phyloP scores from a whole-genome alignment of 1,140 invertebrate species.

The Thaumatotibia leucotreta region DNA sequence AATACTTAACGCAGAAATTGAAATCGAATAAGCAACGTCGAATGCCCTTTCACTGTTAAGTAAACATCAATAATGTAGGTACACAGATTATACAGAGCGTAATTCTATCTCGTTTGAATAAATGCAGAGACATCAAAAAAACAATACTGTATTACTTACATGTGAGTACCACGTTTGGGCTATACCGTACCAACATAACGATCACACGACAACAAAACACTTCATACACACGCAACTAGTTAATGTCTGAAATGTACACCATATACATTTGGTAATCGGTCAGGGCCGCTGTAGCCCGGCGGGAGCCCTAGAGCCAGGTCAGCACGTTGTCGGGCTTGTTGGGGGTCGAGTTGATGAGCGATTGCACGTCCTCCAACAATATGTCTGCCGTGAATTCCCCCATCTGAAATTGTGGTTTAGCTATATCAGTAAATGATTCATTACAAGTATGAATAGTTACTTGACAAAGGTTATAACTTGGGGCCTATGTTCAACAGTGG shows the following conservation, averaged over 20 bases:
- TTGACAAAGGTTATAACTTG: no score
- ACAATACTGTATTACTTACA: slow-evolving; percentile 41
- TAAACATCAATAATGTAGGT: not conserved
- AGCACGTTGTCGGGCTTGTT: slow-evolving; percentile 87
- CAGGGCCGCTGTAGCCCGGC: slow-evolving; percentile 12
- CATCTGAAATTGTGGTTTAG: slow-evolving; percentile 76
- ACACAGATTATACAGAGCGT: slow-evolving; percentile 15
- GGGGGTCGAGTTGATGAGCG: slow-evolving; percentile 87
- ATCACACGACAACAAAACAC: not conserved
- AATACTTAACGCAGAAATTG: not conserved
- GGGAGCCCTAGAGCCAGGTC: slow-evolving; percentile 86
- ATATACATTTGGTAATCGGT: not conserved
- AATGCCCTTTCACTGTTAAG: slow-evolving; percentile 13
- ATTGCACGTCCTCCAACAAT: slow-evolving; percentile 91
- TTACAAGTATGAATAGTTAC: not conserved
- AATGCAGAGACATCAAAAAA: slow-evolving; percentile 55
- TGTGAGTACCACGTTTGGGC: not conserved
- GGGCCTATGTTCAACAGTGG: no score
- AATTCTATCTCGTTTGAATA: slow-evolving; percentile 54
- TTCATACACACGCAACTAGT: slow-evolving; percentile 29
- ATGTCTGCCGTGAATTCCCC: slow-evolving; percentile 91
- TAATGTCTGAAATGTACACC: slow-evolving; percentile 51
- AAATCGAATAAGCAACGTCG: not conserved
- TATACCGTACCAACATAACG: not conserved
- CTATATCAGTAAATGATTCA: not conserved